Conservation (phyloP, 2,797 vertebrate genomes). For the Lithobates sylvaticus region DNA sequence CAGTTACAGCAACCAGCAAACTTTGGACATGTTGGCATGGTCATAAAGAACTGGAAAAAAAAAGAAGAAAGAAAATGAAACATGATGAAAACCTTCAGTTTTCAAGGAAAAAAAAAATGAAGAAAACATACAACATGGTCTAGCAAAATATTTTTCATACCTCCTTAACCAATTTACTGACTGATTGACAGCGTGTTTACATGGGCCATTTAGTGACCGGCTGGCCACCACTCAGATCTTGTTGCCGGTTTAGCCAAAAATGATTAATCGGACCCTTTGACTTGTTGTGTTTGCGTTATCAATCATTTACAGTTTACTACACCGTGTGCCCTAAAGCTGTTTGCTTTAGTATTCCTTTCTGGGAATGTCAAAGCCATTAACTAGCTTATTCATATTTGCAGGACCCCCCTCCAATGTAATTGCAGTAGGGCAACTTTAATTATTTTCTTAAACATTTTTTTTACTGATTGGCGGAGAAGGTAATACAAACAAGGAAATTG, state of each 20-base stretch:
- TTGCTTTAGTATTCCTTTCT: neutral
- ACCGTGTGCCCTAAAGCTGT: conserved; percentile 14
- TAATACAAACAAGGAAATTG: conserved; percentile 45
- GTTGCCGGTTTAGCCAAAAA: neutral
- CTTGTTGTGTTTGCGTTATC: conserved; percentile 40
- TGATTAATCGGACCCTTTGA: conserved; percentile 43
- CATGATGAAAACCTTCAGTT: neutral
- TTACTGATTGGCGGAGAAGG: conserved; percentile 18
- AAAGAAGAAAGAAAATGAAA: neutral
- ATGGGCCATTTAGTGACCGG: neutral
- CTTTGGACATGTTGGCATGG: too few relatives aligned
- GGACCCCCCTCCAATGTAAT: conserved; percentile 41
- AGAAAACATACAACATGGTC: neutral
- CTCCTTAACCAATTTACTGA: neutral
- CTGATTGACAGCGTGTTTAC: neutral
- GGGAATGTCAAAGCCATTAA: conserved; percentile 37
- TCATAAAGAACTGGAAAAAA: neutral
- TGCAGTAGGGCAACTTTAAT: conserved; percentile 48
- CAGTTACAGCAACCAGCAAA: too few relatives aligned
- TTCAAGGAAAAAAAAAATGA: neutral
- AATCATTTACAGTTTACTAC: conserved; percentile 31
- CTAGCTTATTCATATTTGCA: conserved; percentile 31
- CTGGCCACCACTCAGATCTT: neutral
- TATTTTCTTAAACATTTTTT: conserved; percentile 43
- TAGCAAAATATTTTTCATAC: neutral